Evolutionary conservation across 2,113 vertebrate species (phyloP).

Genomic region (human): GRCh38 chrX:19796001-19796500

Average conservation of each 20-base stretch:
- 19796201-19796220: conserved; percentile 16
- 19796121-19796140: not conserved
- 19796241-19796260: not conserved
- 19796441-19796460: not conserved
- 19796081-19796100: not conserved
- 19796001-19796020: not conserved
- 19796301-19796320: not conserved
- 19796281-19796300: not conserved
- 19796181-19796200: not conserved
- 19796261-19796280: not conserved
- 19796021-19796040: not conserved
- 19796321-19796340: conserved; percentile 31
- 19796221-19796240: not conserved
- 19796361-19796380: not conserved
- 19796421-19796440: not conserved
- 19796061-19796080: not conserved
- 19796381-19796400: not conserved
- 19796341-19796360: not conserved
- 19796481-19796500: not conserved
- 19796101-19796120: not conserved
- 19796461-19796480: not conserved
- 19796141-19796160: not conserved
- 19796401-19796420: not conserved
- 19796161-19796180: not conserved
- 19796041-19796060: not conserved